Conservation (phyloP, 2,888 invertebrate species). For the Orthosia gracilis region DNA sequence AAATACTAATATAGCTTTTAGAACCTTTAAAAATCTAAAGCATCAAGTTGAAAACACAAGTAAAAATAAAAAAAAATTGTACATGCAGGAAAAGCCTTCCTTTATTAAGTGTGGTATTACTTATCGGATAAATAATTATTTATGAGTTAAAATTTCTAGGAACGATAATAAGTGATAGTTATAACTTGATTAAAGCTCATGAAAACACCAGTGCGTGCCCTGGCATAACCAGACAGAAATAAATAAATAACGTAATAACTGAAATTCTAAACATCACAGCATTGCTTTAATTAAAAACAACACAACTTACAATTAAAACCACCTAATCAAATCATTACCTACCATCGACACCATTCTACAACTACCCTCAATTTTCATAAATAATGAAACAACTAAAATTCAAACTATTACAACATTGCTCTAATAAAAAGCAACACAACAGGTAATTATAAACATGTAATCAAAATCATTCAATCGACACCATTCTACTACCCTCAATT, state of each 20-base stretch:
- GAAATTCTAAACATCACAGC: not conserved
- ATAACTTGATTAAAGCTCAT: not conserved
- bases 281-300: conserved; percentile 8
- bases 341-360: conserved; percentile 25
- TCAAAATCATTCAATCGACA: conserved; percentile 22
- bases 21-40: too few species aligned
- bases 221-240: not conserved
- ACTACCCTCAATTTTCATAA: conserved; percentile 29
- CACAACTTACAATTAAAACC: not conserved
- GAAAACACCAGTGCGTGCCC: not conserved
- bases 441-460: not conserved
- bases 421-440: conserved; percentile 1
- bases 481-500: conserved; percentile 32
- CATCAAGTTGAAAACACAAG: too few species aligned
- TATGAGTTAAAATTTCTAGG: not conserved
- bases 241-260: not conserved
- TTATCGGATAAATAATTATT: not conserved
- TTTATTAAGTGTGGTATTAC: too few species aligned
- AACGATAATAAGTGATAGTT: not conserved
- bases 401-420: conserved; percentile 2
- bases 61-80: too few species aligned
- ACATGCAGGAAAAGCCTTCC: too few species aligned
- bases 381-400: not conserved
- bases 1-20: too few species aligned
- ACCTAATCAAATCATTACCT: conserved; percentile 17